Percentiles rank a stretch among this genome's conserved stretches.
phyloP scores from a whole-genome alignment of 1,140 invertebrate genomes.

The Colletes latitarsis region DNA sequence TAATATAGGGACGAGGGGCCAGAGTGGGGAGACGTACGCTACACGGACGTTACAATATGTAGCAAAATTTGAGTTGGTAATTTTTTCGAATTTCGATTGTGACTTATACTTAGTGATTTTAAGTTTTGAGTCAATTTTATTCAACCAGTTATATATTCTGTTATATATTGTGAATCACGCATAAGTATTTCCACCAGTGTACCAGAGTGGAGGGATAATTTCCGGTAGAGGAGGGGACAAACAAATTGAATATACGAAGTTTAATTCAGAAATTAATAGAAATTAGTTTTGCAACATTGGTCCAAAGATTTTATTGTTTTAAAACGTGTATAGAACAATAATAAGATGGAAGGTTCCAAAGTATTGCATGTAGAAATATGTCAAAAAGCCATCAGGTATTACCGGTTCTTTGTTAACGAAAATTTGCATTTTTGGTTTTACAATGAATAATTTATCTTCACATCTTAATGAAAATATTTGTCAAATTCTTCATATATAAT shows the following conservation, averaged over 20 bases:
- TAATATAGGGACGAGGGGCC: no score
- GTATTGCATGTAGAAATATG: conserved; percentile 74
- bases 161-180: neutral
- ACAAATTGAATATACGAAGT: neutral
- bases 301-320: neutral
- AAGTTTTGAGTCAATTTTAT: no score
- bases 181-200: neutral
- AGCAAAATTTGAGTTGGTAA: no score
- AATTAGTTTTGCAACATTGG: neutral
- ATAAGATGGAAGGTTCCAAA: conserved; percentile 52
- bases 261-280: neutral
- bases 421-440: conserved; percentile 8
- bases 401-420: neutral
- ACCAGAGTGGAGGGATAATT: neutral
- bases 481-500: conserved; percentile 11
- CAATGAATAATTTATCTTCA: neutral
- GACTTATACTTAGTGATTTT: no score
- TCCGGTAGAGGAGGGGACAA: no score
- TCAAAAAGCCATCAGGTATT: conserved; percentile 71
- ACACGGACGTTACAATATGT: no score
- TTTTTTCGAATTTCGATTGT: no score
- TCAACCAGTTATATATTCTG: neutral
- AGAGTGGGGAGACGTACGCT: no score
- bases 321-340: neutral
- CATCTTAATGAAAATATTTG: neutral